Evolutionary conservation across 2,888 invertebrate species (phyloP).

Genomic region (Tachina grossa): DNA sequence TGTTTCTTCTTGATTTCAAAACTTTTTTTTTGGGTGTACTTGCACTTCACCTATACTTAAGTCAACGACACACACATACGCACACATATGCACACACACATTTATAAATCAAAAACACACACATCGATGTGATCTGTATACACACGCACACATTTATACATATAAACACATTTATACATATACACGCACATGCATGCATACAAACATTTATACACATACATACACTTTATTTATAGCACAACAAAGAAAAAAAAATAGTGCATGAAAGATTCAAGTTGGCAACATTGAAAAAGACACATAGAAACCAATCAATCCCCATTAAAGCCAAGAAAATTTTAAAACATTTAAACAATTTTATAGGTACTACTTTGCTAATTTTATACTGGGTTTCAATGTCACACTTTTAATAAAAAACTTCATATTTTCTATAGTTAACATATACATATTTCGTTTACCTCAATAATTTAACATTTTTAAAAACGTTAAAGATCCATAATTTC

Average conservation of each 20-base stretch:
- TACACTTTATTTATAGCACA: conserved; percentile 31
- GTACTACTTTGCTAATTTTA: neutral
- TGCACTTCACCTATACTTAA: too few species aligned
- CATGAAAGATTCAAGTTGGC: conserved; percentile 58
- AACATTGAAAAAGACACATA: conserved; percentile 46
- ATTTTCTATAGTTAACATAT: conserved; percentile 1
- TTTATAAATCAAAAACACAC: neutral
- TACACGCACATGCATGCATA: neutral
- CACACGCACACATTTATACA: neutral
- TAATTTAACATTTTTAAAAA: conserved; percentile 59
- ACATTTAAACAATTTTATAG: neutral
- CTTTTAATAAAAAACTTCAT: neutral
- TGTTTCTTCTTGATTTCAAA: too few species aligned
- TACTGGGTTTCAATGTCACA: neutral
- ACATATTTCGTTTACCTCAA: conserved; percentile 39
- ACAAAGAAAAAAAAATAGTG: conserved; percentile 51
- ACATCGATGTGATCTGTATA: neutral
- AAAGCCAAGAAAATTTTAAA: neutral
- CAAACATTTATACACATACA: neutral
- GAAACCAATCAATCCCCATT: conserved; percentile 41
- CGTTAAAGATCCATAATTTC: conserved; percentile 49
- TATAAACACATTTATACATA: neutral
- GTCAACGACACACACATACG: too few species aligned
- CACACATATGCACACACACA: neutral
- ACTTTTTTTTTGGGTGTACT: too few species aligned